Evolutionary conservation across 2,888 invertebrate species (phyloP), one percentile per base, ranked within the genome.

Genomic region (Lasioglossum malachurum): DNA sequence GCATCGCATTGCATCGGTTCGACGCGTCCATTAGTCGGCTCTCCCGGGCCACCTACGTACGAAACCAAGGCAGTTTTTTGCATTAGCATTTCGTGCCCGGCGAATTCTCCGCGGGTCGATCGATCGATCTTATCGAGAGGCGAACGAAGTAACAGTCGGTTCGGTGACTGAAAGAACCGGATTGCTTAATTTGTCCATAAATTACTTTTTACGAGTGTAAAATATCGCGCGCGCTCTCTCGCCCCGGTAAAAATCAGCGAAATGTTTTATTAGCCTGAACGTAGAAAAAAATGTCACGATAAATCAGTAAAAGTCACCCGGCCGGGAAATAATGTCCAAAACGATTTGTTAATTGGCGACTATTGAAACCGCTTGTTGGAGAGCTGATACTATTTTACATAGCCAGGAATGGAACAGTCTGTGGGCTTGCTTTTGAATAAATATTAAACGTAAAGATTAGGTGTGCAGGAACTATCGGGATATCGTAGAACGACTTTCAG

Each of bases 1-100:
- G 81, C 81, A 89, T 64, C 60, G 27, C 60, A 16, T 14, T 14
- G 31, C 60, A 64, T 64, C 64, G 64, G 64, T 7, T 19, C 64
- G 64, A 64, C 27, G 64, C 64, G 88, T 90, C 91, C 91, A 92
- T 92, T 91, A 93, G 88, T 88, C 88, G 88, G 89, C 88, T 57
- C 57, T 57, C 12, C 16, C 46, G 64, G 78, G 81, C 89, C 90
- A 90, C 86, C 91, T 91, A 90, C 89, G 84, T 86, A 82, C 69
- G 75, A 46, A 75, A 84, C 76, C 64, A 67, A 60, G 35, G 64
- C 46, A 67, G 77, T 14, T 73, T 64, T 44, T n/a, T 53, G 49
- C 38, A 75, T 57, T 81, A 67, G 71, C 73, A 38, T 75, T 72
- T 75, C 19, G 23, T 80, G 74, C 35, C 78, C 27, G 74, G 75